These are phyloP conservation scores for Cosmopolites sordidus DNA, from an alignment of 2,888 invertebrate genomes.

Conservation along the genomic window DNA sequence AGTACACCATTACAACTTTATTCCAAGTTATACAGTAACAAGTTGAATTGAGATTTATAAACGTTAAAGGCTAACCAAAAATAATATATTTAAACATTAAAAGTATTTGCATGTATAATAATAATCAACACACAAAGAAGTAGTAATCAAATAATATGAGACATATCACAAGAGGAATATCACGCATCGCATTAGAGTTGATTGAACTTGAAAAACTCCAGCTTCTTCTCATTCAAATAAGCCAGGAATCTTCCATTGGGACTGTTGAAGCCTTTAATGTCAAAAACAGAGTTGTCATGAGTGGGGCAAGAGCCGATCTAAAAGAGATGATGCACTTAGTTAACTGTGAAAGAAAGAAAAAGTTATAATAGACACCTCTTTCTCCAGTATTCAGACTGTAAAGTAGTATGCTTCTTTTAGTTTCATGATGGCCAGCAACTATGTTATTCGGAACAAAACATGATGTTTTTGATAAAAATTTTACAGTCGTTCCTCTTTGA, in stretches of 20 bases:
- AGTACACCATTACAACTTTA: no score
- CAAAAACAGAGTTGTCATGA: constrained; percentile 59
- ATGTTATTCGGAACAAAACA: constrained; percentile 53
- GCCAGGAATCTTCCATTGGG: constrained; percentile 56
- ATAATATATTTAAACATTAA: no score
- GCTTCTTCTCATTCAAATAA: constrained; percentile 62
- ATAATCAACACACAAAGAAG: no score
- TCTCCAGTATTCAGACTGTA: constrained; percentile 59
- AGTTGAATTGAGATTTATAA: no score
- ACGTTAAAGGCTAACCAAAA: no score
- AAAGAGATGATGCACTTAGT: no score
- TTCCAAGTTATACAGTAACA: no score
- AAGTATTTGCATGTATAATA: no score
- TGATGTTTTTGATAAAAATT: constrained; percentile 59
- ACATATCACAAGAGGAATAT: no score
- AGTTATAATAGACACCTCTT: constrained; percentile 39
- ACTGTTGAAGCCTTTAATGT: constrained; percentile 59
- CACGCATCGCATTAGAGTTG: neutral
- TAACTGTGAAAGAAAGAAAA: no score
- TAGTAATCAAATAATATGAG: no score
- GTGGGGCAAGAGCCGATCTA: constrained; percentile 53
- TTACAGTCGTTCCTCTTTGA: constrained; percentile 63
- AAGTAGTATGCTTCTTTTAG: constrained; percentile 59
- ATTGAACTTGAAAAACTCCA: constrained; percentile 59
- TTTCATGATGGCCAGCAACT: constrained; percentile 72